Base-by-base conservation (phyloP, 2,888 invertebrate genomes). In the Lottia gigantea region DNA sequence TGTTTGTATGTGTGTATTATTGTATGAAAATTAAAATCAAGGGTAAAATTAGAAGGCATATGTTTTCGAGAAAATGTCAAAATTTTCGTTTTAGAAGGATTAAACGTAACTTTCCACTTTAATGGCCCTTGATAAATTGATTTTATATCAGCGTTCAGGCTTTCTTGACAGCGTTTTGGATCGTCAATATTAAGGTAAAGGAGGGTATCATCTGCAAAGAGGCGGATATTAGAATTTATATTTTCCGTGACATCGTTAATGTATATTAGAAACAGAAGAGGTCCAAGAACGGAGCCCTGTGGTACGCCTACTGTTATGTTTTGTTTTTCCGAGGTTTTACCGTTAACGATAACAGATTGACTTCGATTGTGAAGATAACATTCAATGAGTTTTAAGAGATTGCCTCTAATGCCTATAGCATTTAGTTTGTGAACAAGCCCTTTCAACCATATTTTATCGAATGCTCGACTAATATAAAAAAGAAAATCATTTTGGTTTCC, bases 41-140 rank as follows among this genome's bases (percentile, higher is more conserved):
- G 40, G 7, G 40, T 8, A 40, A 40, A 40, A 11, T 40, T 11
- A 40, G 11, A 40, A 40, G 40, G 40, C 40, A 40, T 11, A 11
- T 40, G 40, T 40, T 40, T 40, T 40, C 40, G 40, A 40, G 40
- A 40, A 11, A 40, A 40, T 8, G 40, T 40, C 11, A 40, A 40
- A 55, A n/a, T 55, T 8, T n/a, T 55, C 1, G 49, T 55, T 55
- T 55, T 55, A n/a, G 49, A 16, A 11, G 49, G 49, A 19, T 55
- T 55, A 55, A 55, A 55, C 12, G 49, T 19, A 11, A 55, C 49
- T 55, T 55, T 55, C 49, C 49, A 55, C n/a, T n/a, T 55, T 19
- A 19, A 55, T 19, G 49, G 6, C 49, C 49, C n/a, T 55, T 55
- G n/a, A 19, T 19, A 19, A n/a, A 55, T 55, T n/a, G 49, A 19